phyloP scores from a whole-genome alignment of 2,888 invertebrate genomes.

The Ischnura elegans region DNA sequence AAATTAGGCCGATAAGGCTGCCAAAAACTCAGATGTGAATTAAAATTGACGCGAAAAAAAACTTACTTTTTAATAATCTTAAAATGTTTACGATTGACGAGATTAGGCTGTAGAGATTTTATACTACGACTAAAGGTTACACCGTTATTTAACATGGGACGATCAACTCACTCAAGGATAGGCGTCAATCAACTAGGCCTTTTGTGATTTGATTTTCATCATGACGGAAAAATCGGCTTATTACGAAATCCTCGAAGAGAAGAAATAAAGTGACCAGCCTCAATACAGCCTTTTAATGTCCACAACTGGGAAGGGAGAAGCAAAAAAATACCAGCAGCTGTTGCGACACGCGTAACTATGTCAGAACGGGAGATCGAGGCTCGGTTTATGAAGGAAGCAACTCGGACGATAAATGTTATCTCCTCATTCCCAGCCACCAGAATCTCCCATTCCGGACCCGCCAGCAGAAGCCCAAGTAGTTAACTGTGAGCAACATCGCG shows the following conservation, averaged over 20 bases:
- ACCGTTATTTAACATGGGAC: background rate
- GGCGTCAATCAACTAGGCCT: background rate
- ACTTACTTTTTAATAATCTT: too few relatives aligned
- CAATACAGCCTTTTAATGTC: background rate
- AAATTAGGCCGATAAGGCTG: too few relatives aligned
- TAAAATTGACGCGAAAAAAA: too few relatives aligned
- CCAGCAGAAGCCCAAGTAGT: background rate
- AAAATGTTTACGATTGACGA: too few relatives aligned
- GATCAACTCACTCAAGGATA: background rate
- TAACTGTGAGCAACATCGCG: background rate
- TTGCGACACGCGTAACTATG: background rate
- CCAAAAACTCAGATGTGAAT: too few relatives aligned
- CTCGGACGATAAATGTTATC: background rate
- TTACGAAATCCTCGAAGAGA: background rate
- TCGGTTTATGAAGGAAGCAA: slow-evolving; percentile 8
- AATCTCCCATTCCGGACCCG: background rate
- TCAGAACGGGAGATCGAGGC: background rate
- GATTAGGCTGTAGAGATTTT: too few relatives aligned
- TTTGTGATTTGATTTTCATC: too few relatives aligned
- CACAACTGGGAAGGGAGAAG: background rate
- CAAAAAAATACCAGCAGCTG: background rate
- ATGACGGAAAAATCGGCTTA: background rate
- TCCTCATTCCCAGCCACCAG: background rate
- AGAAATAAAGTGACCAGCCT: background rate
- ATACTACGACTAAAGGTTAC: background rate